Base-by-base conservation (phyloP, 2,113 vertebrate genomes). In the Lampris incognitus region DNA sequence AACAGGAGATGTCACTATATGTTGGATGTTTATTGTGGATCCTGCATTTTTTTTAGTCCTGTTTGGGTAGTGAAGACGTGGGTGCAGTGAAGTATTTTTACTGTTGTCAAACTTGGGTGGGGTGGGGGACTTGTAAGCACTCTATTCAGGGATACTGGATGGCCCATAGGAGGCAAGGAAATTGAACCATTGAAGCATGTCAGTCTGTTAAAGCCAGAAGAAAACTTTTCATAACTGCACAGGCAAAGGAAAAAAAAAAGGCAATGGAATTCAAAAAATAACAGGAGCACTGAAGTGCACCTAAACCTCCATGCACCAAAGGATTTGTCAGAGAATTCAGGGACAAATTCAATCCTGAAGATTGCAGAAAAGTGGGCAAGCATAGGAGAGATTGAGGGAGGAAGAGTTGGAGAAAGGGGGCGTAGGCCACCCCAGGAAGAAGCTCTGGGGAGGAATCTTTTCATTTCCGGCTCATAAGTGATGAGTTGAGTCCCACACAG, bases 251-350 rank as follows among this genome's bases (percentile, higher is more conserved):
- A 58, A 61, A 69, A n/a, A 72, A 72, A 59, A 83, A 78, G 75
- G 57, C 76, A 74, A 36, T 72, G 80, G 84, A 83, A 91, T 83
- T 89, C 87, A 46, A 87, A 89, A 88, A 87, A 87, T 82, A 88
- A 81, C 74, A 59, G 64, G 74, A 82, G 85, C 88, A 85, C 57
- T 86, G 83, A 87, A 82, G 79, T 89, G 89, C 62, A 86, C 67
- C 83, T 87, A 83, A 89, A 88, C 65, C 83, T 75, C 24, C 77
- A 69, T 78, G 85, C 59, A 56, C 69, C 60, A 36, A 52, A 56
- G 69, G 79, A 76, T 66, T 42, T 68, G 67, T 85, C 74, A 65
- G 70, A 72, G 72, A 77, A 68, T 75, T 87, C 75, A 61, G 78
- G 85, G 69, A 80, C 55, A 81, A 76, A 79, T 72, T 69, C 75